These are phyloP conservation scores for Zeugodacus cucurbitae DNA, from an alignment of 1,140 invertebrate genomes.

Conservation along the genomic window DNA sequence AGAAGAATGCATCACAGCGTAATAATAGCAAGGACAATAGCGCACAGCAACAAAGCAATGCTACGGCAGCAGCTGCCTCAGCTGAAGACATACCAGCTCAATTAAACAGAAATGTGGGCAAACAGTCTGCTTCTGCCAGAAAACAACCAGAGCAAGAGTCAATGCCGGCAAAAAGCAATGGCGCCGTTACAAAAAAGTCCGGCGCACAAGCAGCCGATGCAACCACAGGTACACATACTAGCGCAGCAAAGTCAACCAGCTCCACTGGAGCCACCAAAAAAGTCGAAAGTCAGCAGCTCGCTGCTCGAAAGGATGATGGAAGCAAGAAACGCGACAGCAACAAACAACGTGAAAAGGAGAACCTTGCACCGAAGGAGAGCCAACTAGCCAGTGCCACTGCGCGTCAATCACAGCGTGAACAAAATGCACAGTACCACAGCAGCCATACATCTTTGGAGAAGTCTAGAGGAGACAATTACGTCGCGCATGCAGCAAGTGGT, in stretches of 20 bases:
- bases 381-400: background rate
- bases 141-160: background rate
- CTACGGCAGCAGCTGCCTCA: background rate
- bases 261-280: constrained; percentile 32
- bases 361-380: constrained; percentile 63
- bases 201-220: background rate
- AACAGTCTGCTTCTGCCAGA: background rate
- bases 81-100: background rate
- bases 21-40: constrained; percentile 10
- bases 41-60: background rate
- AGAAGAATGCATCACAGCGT: constrained; percentile 69
- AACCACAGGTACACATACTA: background rate
- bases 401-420: constrained; percentile 47
- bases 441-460: background rate
- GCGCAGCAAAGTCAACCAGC: constrained; percentile 39
- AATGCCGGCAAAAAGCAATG: background rate
- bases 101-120: background rate
- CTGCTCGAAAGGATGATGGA: constrained; percentile 14
- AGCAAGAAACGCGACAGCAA: constrained; percentile 47
- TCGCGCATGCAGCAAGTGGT: background rate
- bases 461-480: background rate
- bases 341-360: constrained; percentile 64
- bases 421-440: background rate
- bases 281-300: background rate
- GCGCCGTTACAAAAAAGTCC: background rate